Percentiles rank a stretch among this genome's conserved stretches.
Conservation (phyloP, 2,888 invertebrate genomes). For the Rotaria sp. region DNA sequence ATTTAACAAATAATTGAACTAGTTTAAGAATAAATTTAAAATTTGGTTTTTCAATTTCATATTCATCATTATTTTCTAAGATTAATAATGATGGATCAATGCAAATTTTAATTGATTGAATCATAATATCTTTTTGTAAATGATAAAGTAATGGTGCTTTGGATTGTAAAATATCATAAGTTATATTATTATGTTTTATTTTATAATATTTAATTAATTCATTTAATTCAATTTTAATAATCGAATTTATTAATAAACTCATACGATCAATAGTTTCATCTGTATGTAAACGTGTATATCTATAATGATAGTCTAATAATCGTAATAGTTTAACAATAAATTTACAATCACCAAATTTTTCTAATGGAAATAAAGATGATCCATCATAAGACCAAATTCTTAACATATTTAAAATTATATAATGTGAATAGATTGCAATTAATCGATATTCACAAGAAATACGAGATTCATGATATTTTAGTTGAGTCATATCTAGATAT, state of each 20-base stretch:
- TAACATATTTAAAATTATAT: not conserved
- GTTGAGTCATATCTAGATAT: not conserved
- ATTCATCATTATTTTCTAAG: not conserved
- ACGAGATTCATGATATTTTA: not conserved
- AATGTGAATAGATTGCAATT: not conserved
- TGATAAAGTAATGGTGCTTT: not conserved
- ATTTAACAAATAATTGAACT: not conserved
- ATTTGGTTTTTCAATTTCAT: not conserved
- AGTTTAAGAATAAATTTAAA: not conserved
- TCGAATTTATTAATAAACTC: not conserved
- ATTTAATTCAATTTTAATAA: not conserved
- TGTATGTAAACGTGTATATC: not conserved
- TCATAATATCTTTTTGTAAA: not conserved
- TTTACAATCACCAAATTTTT: not conserved
- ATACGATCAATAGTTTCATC: not conserved
- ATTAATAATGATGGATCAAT: not conserved
- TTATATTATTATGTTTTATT: not conserved
- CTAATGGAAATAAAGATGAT: not conserved
- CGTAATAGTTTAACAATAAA: not conserved
- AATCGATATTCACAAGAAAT: not conserved
- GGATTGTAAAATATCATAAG: not conserved
- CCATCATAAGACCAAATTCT: not conserved
- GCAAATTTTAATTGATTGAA: not conserved
- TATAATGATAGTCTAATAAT: slow-evolving; percentile 8
- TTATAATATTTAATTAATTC: not conserved